Conservation (phyloP, 2,113 vertebrate species). For the Dissostichus mawsoni region DNA sequence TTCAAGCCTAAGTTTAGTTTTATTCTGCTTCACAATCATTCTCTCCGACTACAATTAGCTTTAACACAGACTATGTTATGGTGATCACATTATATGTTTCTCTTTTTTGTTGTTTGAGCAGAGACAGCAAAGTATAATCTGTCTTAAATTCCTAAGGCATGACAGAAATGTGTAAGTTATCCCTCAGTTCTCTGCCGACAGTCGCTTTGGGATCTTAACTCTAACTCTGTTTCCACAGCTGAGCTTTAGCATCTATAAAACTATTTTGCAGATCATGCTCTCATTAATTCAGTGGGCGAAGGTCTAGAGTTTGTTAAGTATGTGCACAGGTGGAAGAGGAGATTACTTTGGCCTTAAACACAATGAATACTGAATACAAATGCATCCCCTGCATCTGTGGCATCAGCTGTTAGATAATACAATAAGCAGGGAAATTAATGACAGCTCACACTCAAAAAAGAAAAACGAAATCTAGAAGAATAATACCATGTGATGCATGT, state of each 20-base stretch:
- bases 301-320: background rate
- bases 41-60: background rate
- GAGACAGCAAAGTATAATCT: constrained; percentile 11
- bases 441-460: background rate
- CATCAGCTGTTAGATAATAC: background rate
- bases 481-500: background rate
- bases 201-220: constrained; percentile 35
- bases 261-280: constrained; percentile 46
- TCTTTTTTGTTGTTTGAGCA: constrained; percentile 28
- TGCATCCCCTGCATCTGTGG: background rate
- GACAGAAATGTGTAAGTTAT: constrained; percentile 35
- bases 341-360: constrained; percentile 9
- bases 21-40: background rate
- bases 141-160: constrained; percentile 44
- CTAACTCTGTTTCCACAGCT: constrained; percentile 59
- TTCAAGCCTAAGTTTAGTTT: background rate
- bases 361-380: constrained; percentile 17
- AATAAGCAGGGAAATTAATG: background rate
- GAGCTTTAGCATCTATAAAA: constrained; percentile 26
- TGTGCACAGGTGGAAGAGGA: constrained; percentile 16
- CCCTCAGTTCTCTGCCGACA: constrained; percentile 18
- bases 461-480: background rate
- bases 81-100: constrained; percentile 1
- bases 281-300: constrained; percentile 41
- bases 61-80: background rate